Evolutionary conservation across 2,113 vertebrate genomes (phyloP), one percentile per base, ranked within the genome.

Genomic region (Pungitius pungitius): DNA sequence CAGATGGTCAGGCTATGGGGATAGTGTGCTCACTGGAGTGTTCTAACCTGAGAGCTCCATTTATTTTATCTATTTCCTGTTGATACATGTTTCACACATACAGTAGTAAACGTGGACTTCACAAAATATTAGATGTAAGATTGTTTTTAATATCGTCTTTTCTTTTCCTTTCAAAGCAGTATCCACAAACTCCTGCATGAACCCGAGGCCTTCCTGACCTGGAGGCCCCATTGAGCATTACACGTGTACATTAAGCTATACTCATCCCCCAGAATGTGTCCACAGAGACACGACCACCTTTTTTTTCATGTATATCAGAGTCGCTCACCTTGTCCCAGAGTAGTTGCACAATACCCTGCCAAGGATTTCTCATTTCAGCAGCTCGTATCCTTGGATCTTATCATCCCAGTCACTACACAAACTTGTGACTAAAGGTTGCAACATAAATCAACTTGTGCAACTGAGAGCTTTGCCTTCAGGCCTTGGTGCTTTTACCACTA

Each of bases 1-100:
- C 85, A 85, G 79, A 85, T 85, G 83, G 85, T 63, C 75, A 37
- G 67, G 59, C 76, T 60, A 30, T 4, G 30, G 68, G 69, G 65
- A 69, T 43, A 9, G 59, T 60, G 56, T 33, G 66, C 55, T 42
- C 12, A 20, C 26, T 60, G 57, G 40, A 61, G 20, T 42, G 40
- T 1, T 73, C 14, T 49, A 56, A 71, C 76, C 62, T 54, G 52
- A 73, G 37, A 55, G 26, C n/a, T 56, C 59, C 9, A 55, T 71
- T 61, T 26, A 18, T 65, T 73, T 60, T 40, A 33, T 71, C 66
- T 58, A 69, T 55, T 42, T 26, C 27, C 57, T 58, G 49, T 42
- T 49, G 60, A 8, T 24, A 42, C 20, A 59, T 17, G 40, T 61
- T 30, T 40, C 24, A 18, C 26, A 39, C 35, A 20, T n/a, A n/a